Conservation (phyloP, 92 coral and sea anemone genomes). For the Zoanthus solanderi region DNA sequence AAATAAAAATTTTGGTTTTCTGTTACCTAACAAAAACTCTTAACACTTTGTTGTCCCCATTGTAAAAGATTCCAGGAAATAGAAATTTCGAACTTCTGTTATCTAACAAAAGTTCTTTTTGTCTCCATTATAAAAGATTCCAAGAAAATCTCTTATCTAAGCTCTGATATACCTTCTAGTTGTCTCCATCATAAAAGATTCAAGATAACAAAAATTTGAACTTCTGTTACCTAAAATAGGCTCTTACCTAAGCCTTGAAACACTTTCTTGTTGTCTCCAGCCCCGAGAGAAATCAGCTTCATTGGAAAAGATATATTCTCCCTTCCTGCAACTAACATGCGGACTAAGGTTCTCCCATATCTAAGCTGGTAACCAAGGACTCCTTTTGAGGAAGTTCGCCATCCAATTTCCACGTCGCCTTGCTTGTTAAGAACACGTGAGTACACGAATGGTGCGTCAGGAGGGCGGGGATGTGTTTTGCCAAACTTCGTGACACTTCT, state of each 20-base stretch:
- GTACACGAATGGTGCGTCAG: slow-evolving; percentile 73
- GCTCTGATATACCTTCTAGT: no score
- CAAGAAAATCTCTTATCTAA: no score
- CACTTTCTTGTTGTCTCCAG: slow-evolving; percentile 44
- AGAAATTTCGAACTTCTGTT: no score
- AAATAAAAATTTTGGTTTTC: no score
- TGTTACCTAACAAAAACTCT: neutral
- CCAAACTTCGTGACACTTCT: slow-evolving; percentile 67
- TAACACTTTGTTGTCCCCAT: slow-evolving; percentile 48
- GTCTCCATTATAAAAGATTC: no score
- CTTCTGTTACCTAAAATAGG: neutral
- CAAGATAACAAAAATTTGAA: no score
- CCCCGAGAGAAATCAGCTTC: slow-evolving; percentile 67
- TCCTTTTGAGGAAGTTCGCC: slow-evolving; percentile 75
- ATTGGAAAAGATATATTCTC: slow-evolving; percentile 64
- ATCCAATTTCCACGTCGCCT: slow-evolving; percentile 65
- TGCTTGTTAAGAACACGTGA: slow-evolving; percentile 25
- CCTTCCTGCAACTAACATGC: slow-evolving; percentile 59
- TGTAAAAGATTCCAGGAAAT: no score
- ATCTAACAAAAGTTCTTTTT: no score
- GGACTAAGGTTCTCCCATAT: slow-evolving; percentile 72
- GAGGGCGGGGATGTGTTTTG: slow-evolving; percentile 73
- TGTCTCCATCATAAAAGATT: no score
- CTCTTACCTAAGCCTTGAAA: slow-evolving; percentile 71
- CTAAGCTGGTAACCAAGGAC: slow-evolving; percentile 70